Conservation (phyloP, 2,113 vertebrate species). For the Sorex araneus region DNA sequence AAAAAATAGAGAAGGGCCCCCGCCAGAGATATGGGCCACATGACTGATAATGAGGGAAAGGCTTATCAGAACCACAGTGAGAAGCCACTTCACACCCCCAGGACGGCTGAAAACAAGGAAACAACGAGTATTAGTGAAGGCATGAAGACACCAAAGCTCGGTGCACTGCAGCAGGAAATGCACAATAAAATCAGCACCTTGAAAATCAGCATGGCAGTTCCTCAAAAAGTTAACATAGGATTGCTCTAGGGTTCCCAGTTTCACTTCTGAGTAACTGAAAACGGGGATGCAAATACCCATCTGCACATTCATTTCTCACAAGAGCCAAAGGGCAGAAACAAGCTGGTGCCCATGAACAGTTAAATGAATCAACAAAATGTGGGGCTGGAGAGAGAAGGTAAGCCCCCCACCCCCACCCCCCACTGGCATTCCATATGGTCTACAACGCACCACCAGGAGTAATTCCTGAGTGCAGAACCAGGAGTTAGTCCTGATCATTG, state of each 20-base stretch:
- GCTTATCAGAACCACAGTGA: background rate
- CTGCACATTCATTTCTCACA: background rate
- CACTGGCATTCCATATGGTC: too few relatives aligned
- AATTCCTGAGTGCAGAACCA: too few relatives aligned
- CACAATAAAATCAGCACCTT: too few relatives aligned
- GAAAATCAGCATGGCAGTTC: background rate
- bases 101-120: background rate
- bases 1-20: background rate
- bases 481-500: too few relatives aligned
- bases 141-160: background rate
- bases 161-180: background rate
- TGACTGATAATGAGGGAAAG: background rate
- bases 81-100: background rate
- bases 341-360: background rate
- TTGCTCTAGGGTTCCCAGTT: background rate
- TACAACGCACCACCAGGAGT: too few relatives aligned
- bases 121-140: background rate
- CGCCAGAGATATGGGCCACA: background rate
- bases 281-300: background rate
- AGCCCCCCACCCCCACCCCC: too few relatives aligned
- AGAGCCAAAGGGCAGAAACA: background rate
- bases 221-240: slow-evolving; percentile 1
- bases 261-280: background rate
- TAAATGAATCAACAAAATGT: too few relatives aligned
- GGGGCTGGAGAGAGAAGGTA: too few relatives aligned